Conservation (phyloP, 2,797 vertebrate genomes). For the Kryptolebias ocellatus region DNA sequence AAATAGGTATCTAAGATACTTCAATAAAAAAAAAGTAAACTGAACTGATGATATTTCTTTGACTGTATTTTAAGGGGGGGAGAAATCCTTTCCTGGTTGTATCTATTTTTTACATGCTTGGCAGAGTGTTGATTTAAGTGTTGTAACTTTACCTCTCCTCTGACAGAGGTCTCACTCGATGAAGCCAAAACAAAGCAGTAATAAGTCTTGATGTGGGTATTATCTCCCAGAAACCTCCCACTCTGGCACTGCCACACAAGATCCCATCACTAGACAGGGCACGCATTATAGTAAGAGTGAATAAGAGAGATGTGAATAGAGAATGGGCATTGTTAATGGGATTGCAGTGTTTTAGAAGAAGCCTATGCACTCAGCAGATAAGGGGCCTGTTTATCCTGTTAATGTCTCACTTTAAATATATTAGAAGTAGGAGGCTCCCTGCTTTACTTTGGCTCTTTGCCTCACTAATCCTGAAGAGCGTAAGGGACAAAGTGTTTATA, state of each 20-base stretch:
- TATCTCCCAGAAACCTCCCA: constrained; percentile 51
- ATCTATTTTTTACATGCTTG: background rate
- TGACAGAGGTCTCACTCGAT: constrained; percentile 52
- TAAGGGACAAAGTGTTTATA: constrained; percentile 73
- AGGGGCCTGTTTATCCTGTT: constrained; percentile 85
- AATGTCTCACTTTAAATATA: constrained; percentile 88
- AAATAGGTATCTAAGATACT: background rate
- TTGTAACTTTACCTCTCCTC: constrained; percentile 23
- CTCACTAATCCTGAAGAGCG: constrained; percentile 77
- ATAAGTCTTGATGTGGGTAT: constrained; percentile 67
- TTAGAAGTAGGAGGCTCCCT: constrained; percentile 71
- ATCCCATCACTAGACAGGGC: constrained; percentile 38
- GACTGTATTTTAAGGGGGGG: background rate
- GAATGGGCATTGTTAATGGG: constrained; percentile 80
- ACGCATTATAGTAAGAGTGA: constrained; percentile 48
- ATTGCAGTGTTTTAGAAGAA: constrained; percentile 80
- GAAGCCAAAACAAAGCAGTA: constrained; percentile 66
- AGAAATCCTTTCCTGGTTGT: background rate
- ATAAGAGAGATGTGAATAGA: constrained; percentile 71
- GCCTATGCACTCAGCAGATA: constrained; percentile 80
- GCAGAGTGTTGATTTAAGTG: background rate
- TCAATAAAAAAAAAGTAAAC: background rate
- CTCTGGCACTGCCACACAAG: constrained; percentile 49
- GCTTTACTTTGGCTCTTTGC: constrained; percentile 76
- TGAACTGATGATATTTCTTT: background rate